These are phyloP conservation scores for Melanostoma mellinum DNA, from an alignment of 2,888 invertebrate genomes.

Conservation along the genomic window DNA sequence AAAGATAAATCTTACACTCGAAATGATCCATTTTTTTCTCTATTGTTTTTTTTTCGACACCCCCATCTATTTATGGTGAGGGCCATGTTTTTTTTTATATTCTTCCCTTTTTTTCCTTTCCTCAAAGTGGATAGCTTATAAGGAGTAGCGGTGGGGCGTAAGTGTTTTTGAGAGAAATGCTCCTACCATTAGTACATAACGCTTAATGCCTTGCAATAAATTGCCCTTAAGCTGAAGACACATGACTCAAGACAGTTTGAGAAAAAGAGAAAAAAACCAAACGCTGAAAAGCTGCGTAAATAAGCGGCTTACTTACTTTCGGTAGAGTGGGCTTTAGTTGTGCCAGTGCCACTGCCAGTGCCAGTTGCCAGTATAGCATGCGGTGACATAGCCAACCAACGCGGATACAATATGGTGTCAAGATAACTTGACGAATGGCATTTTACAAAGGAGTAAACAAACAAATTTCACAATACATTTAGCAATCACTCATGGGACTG, in stretches of 20 bases:
- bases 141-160: neutral
- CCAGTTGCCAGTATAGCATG: neutral
- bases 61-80: constrained; percentile 46
- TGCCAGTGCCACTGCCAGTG: constrained; percentile 1
- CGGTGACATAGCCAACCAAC: constrained; percentile 4
- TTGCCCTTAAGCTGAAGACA: constrained; percentile 66
- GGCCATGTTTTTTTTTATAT: constrained; percentile 16
- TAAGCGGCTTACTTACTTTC: constrained; percentile 71
- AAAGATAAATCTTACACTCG: constrained; percentile 70
- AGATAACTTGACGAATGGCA: constrained; percentile 64
- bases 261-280: constrained; percentile 28
- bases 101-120: constrained; percentile 26
- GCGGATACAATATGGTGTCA: constrained; percentile 48
- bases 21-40: constrained; percentile 41
- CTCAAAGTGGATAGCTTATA: neutral
- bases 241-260: constrained; percentile 57
- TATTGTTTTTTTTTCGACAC: constrained; percentile 15
- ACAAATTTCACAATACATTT: constrained; percentile 72
- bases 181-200: constrained; percentile 68
- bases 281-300: constrained; percentile 70
- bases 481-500: constrained; percentile 60
- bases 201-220: constrained; percentile 68
- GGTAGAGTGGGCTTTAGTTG: constrained; percentile 50
- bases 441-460: constrained; percentile 72
- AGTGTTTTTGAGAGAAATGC: constrained; percentile 53